phyloP scores from a whole-genome alignment of 2,113 vertebrate species.

The Xiphophorus hellerii region DNA sequence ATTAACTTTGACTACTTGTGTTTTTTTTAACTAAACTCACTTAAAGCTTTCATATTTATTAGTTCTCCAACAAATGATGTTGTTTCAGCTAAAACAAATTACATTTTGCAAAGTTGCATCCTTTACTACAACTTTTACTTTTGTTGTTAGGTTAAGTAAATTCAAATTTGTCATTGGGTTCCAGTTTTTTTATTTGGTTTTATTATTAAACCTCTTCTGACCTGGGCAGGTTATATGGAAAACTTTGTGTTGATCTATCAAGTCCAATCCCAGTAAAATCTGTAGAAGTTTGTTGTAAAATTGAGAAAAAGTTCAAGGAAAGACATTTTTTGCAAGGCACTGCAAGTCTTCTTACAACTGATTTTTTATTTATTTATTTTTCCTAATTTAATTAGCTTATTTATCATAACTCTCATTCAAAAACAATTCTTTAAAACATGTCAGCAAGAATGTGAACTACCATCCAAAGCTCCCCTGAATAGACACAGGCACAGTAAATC shows the following conservation, averaged over 20 bases:
- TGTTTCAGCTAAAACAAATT: not conserved
- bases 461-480: constrained; percentile 61
- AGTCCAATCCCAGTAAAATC: not conserved
- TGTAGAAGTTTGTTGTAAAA: not conserved
- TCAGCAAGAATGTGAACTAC: constrained; percentile 57
- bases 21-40: too few relatives aligned
- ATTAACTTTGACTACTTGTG: too few relatives aligned
- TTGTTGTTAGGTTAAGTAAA: too few relatives aligned
- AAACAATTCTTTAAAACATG: constrained; percentile 36
- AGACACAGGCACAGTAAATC: constrained; percentile 75
- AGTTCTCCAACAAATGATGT: too few relatives aligned
- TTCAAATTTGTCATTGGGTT: too few relatives aligned
- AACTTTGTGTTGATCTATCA: not conserved
- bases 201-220: not conserved
- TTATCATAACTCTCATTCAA: constrained; percentile 30
- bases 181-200: not conserved
- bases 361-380: too few relatives aligned
- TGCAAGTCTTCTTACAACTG: too few relatives aligned
- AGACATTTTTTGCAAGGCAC: too few relatives aligned
- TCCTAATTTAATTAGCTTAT: not conserved
- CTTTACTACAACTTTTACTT: not conserved
- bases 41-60: too few relatives aligned
- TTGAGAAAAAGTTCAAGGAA: not conserved
- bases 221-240: not conserved
- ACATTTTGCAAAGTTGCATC: not conserved